Evolutionary conservation across 2,888 invertebrate species (phyloP).

Genomic region (Petrolisthes cinctipes): DNA sequence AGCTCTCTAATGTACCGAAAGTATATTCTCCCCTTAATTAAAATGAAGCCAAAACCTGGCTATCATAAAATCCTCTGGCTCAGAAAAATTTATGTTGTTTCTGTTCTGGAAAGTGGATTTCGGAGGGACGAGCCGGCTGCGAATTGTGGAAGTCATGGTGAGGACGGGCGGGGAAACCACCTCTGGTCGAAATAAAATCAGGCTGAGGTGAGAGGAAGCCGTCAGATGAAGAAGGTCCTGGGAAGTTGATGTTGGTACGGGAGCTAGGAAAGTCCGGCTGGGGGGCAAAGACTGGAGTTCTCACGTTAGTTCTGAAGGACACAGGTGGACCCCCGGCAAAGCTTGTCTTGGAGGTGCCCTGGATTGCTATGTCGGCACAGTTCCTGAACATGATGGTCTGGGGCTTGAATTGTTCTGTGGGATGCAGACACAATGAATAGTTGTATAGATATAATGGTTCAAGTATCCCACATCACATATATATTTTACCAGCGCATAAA

Average conservation of each 20-base stretch:
- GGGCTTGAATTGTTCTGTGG: conserved; percentile 60
- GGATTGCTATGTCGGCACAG: conserved; percentile 63
- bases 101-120: not conserved
- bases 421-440: not conserved
- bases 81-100: conserved; percentile 11
- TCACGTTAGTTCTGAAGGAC: not conserved
- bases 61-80: too few relatives aligned
- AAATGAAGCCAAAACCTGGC: too few relatives aligned
- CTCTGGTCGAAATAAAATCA: not conserved
- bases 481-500: not conserved
- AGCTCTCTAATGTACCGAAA: not conserved
- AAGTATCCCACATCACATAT: not conserved
- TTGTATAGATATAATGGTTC: not conserved
- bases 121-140: not conserved
- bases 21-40: not conserved
- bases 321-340: conserved; percentile 24
- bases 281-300: not conserved
- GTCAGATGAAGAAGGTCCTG: too few relatives aligned
- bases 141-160: not conserved
- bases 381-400: conserved; percentile 62
- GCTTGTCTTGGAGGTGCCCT: conserved; percentile 27
- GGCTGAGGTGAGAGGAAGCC: not conserved
- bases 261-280: not conserved
- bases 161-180: not conserved
- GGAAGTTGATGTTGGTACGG: not conserved